phyloP scores from a whole-genome alignment of 2,797 vertebrate genomes.

The Gambelia wislizenii region DNA sequence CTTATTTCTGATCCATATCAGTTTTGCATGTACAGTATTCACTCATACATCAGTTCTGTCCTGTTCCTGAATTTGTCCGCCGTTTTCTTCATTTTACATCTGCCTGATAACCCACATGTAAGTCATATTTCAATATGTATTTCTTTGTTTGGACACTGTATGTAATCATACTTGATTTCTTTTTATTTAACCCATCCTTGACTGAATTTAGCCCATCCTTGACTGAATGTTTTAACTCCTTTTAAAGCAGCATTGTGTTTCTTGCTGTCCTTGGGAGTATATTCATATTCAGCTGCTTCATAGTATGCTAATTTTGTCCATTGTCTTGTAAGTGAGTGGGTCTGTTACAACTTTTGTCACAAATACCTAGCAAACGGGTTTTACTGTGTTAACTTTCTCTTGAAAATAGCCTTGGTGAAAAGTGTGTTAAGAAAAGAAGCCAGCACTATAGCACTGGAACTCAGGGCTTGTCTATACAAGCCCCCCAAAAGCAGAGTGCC shows the following conservation, averaged over 20 bases:
- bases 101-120: neutral
- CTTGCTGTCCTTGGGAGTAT: neutral
- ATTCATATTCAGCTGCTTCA: neutral
- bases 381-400: neutral
- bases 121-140: neutral
- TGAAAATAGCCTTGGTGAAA: too few species aligned
- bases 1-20: neutral
- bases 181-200: neutral
- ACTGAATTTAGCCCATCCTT: neutral
- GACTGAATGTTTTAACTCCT: neutral
- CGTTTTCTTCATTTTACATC: neutral
- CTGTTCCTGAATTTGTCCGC: neutral
- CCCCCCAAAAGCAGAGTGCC: too few species aligned
- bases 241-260: neutral
- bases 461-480: too few species aligned
- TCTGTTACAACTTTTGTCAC: neutral
- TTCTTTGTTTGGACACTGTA: too few species aligned
- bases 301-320: neutral
- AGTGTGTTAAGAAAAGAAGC: neutral
- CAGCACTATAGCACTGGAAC: neutral
- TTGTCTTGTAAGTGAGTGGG: neutral
- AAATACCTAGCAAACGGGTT: neutral
- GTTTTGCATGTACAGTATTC: neutral
- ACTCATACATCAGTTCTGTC: neutral
- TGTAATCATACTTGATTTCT: neutral